phyloP scores from a whole-genome alignment of 2,113 vertebrate genomes.

The Megaleporinus macrocephalus region DNA sequence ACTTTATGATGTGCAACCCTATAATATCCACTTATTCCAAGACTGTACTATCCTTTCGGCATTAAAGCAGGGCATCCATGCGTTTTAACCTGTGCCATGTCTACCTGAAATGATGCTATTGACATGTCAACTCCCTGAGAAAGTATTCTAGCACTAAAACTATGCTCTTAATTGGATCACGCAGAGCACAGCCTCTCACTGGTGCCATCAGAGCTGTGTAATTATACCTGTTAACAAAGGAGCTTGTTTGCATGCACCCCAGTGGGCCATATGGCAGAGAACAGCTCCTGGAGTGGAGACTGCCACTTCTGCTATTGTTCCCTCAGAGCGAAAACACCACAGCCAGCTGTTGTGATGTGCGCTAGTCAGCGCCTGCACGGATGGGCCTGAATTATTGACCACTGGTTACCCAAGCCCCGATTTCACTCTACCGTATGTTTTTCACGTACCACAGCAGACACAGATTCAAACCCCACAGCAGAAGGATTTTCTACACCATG shows the following conservation, averaged over 20 bases:
- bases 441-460: conserved; percentile 7
- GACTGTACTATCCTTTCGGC: neutral
- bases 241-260: conserved; percentile 13
- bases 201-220: conserved; percentile 1
- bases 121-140: neutral
- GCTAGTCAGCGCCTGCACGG: conserved; percentile 8
- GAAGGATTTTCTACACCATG: conserved; percentile 24
- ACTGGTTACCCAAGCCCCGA: conserved; percentile 11
- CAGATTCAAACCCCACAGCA: conserved; percentile 6
- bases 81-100: neutral
- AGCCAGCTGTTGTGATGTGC: conserved; percentile 36
- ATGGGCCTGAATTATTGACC: conserved; percentile 39
- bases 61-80: neutral
- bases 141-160: conserved; percentile 9
- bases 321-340: conserved; percentile 22
- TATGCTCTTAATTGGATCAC: conserved; percentile 4
- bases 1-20: neutral
- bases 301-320: conserved; percentile 35
- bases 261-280: conserved; percentile 38
- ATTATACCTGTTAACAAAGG: conserved; percentile 46
- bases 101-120: neutral
- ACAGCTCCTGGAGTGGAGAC: conserved; percentile 23
- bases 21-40: neutral
- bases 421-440: conserved; percentile 3
- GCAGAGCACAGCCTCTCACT: neutral